Conservation (phyloP, 35 echinoderm and acorn worm species). For the Heliocidaris tuberculata region DNA sequence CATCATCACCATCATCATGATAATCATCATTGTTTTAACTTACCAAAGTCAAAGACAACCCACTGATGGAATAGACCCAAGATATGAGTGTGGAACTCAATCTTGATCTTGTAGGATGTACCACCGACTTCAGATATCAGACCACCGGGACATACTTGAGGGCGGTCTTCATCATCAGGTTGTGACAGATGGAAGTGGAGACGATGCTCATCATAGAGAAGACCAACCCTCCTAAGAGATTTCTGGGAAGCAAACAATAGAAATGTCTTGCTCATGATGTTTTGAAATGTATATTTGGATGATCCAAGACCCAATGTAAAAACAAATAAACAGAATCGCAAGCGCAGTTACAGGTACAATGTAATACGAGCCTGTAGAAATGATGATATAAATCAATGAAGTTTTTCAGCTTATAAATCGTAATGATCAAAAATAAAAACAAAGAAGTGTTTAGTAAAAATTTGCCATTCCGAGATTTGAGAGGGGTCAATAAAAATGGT, state of each 20-base stretch:
- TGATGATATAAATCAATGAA: too few species aligned
- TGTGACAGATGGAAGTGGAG: constrained; percentile 80
- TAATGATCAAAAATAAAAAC: too few species aligned
- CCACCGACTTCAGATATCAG: constrained; percentile 39
- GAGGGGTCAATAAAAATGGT: too few species aligned
- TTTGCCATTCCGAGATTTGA: too few species aligned
- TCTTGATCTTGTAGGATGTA: constrained; percentile 57
- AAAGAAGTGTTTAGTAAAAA: too few species aligned
- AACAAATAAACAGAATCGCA: too few species aligned
- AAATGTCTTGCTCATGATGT: not conserved
- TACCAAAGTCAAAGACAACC: constrained; percentile 86
- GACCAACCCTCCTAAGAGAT: constrained; percentile 72
- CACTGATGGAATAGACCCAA: constrained; percentile 87
- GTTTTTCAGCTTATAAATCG: too few species aligned
- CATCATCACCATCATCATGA: not conserved
- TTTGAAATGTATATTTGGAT: not conserved
- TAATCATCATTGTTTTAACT: not conserved
- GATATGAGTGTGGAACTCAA: constrained; percentile 75
- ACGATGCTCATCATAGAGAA: constrained; percentile 86
- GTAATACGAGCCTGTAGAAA: too few species aligned
- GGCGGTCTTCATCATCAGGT: constrained; percentile 65
- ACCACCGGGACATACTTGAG: constrained; percentile 83
- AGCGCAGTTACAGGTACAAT: not conserved
- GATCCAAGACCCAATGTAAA: not conserved
- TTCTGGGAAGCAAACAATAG: constrained; percentile 49